phyloP scores from a whole-genome alignment of 92 coral and sea anemone species.

The Siderastrea radians region DNA sequence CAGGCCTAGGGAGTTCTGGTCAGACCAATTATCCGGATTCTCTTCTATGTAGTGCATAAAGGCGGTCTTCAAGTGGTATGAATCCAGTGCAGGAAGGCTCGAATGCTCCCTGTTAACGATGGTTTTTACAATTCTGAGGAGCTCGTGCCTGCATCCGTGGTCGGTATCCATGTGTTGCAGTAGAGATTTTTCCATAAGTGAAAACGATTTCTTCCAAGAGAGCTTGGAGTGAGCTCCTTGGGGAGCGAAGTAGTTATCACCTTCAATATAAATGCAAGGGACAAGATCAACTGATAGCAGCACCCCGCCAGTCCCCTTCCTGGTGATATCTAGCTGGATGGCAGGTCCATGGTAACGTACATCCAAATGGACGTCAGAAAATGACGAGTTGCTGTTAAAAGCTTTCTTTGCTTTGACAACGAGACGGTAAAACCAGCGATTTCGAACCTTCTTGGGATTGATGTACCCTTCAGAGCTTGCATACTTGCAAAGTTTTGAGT shows the following conservation, averaged over 20 bases:
- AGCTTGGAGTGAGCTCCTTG: conserved; percentile 26
- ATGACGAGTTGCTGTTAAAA: neutral
- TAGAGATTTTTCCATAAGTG: conserved; percentile 57
- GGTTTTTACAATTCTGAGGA: conserved; percentile 76
- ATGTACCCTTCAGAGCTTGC: conserved; percentile 42
- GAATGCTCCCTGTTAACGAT: conserved; percentile 62
- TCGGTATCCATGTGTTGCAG: conserved; percentile 72
- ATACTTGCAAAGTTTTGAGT: conserved; percentile 34
- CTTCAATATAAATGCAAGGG: conserved; percentile 53
- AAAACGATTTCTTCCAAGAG: conserved; percentile 72
- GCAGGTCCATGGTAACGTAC: conserved; percentile 79
- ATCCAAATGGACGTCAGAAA: conserved; percentile 24
- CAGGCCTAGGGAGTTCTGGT: conserved; percentile 28
- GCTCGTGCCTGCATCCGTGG: conserved; percentile 75
- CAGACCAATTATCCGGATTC: neutral
- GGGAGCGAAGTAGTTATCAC: conserved; percentile 65
- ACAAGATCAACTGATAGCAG: conserved; percentile 73
- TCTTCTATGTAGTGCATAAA: conserved; percentile 53
- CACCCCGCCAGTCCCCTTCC: neutral
- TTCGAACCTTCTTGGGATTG: conserved; percentile 47
- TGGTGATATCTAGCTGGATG: conserved; percentile 65
- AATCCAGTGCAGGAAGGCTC: conserved; percentile 54
- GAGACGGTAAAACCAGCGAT: conserved; percentile 63
- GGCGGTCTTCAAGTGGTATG: conserved; percentile 84
- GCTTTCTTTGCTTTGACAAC: conserved; percentile 48